Evolutionary conservation across 2,797 vertebrate species (phyloP).

Genomic region (Anas bernieri): DNA sequence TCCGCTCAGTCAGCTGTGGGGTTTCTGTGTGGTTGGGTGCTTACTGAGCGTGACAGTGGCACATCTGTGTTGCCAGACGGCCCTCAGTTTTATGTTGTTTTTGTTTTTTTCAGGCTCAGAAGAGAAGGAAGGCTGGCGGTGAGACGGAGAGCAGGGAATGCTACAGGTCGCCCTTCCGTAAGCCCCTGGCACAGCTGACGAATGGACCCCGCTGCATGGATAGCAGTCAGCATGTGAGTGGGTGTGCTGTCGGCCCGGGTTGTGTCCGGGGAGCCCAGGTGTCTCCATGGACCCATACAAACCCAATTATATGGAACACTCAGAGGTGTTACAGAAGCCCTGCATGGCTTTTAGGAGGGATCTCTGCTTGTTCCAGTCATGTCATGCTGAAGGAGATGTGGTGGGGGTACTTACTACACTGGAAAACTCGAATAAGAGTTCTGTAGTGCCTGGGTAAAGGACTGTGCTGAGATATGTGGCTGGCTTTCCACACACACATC

Average conservation of each 20-base stretch:
- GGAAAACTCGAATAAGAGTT: background rate
- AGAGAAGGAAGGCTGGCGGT: slow-evolving; percentile 73
- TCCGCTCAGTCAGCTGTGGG: background rate
- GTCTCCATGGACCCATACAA: background rate
- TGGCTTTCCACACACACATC: background rate
- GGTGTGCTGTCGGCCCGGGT: background rate
- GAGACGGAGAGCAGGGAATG: slow-evolving; percentile 67
- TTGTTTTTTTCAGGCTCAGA: slow-evolving; percentile 80
- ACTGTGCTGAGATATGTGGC: background rate
- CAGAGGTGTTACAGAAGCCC: background rate
- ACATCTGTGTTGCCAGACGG: background rate
- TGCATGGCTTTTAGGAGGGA: background rate
- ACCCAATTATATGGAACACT: background rate
- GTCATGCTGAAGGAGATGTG: background rate
- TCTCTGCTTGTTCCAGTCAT: background rate
- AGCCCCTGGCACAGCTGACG: slow-evolving; percentile 85
- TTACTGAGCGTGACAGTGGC: background rate
- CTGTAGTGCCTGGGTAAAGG: background rate
- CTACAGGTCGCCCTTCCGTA: slow-evolving; percentile 86
- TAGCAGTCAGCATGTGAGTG: slow-evolving; percentile 88
- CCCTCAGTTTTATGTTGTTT: background rate
- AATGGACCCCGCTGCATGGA: slow-evolving; percentile 82
- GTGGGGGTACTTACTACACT: fast-evolving
- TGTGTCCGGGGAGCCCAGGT: background rate
- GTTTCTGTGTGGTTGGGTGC: background rate